A percentile compares a stretch with the other conserved stretches of the same genome.
Evolutionary conservation across 2,113 vertebrate species (phyloP).

Genomic region (Anhinga rufa): DNA sequence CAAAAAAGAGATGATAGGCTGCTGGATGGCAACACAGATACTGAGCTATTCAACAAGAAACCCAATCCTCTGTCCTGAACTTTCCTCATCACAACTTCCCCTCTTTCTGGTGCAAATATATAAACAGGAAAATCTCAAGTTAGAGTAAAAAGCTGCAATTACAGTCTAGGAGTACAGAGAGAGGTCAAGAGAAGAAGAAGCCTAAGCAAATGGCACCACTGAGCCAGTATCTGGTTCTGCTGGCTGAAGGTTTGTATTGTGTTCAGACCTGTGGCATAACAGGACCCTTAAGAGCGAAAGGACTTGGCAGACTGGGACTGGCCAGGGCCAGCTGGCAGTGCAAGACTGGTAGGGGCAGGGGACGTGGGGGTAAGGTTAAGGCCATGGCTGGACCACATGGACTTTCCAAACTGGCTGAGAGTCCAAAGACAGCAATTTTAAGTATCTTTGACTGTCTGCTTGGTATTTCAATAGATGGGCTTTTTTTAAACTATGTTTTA

Average conservation of each 20-base stretch:
- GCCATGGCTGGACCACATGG: neutral
- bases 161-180: neutral
- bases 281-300: neutral
- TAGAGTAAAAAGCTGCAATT: neutral
- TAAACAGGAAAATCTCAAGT: neutral
- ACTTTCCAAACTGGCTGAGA: neutral
- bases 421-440: neutral
- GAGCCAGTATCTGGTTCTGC: neutral
- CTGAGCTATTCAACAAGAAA: neutral
- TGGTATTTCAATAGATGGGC: neutral
- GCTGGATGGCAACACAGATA: accelerated
- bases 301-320: neutral
- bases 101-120: neutral
- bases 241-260: neutral
- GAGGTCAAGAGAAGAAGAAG: conserved; percentile 19
- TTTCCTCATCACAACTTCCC: neutral
- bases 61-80: neutral
- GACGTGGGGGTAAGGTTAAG: neutral
- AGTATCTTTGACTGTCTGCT: neutral
- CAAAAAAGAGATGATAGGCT: neutral
- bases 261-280: neutral
- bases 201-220: neutral
- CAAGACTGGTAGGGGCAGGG: neutral
- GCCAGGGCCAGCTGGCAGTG: neutral
- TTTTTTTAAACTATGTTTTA: neutral